Percentiles rank a stretch among this genome's conserved stretches.
These are phyloP conservation scores for Endomychus coccineus DNA, from an alignment of 2,888 invertebrate genomes.

Conservation along the genomic window DNA sequence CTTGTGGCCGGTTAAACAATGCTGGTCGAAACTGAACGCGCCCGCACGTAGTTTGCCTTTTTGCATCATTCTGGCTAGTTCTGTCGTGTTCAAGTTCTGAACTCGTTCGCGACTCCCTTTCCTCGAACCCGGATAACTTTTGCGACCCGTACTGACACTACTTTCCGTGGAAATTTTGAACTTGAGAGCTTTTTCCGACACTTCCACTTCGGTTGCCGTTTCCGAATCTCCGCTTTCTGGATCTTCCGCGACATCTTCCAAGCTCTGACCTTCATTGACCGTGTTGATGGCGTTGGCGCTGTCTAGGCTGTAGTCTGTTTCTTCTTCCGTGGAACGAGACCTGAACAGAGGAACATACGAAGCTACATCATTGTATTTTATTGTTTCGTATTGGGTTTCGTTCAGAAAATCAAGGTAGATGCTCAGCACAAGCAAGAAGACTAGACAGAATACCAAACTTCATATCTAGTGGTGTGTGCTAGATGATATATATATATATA, in stretches of 20 bases:
- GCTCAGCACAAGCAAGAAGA: no score
- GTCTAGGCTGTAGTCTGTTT: slow-evolving; percentile 43
- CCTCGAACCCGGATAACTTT: slow-evolving; percentile 60
- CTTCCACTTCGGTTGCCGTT: slow-evolving; percentile 65
- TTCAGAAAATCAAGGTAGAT: no score
- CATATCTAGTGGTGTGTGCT: no score
- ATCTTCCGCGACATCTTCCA: slow-evolving; percentile 51
- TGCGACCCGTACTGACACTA: slow-evolving; percentile 44
- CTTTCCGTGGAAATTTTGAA: slow-evolving; percentile 70
- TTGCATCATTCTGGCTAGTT: slow-evolving; percentile 45
- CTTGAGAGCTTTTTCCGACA: slow-evolving; percentile 66
- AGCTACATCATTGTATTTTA: no score
- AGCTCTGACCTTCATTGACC: slow-evolving; percentile 34
- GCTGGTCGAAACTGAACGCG: slow-evolving; percentile 40
- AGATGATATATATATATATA: no score
- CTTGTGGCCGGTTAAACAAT: slow-evolving; percentile 35
- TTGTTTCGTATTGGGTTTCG: no score
- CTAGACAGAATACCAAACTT: no score
- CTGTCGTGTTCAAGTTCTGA: slow-evolving; percentile 41
- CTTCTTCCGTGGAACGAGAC: slow-evolving; percentile 48
- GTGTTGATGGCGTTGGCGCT: slow-evolving; percentile 23
- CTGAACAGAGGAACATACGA: no score
- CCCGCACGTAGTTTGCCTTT: slow-evolving; percentile 44
- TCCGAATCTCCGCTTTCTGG: slow-evolving; percentile 54
- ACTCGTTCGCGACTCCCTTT: slow-evolving; percentile 60